Base-by-base conservation (phyloP, 2,113 vertebrate species). In the Crotalus horridus region DNA sequence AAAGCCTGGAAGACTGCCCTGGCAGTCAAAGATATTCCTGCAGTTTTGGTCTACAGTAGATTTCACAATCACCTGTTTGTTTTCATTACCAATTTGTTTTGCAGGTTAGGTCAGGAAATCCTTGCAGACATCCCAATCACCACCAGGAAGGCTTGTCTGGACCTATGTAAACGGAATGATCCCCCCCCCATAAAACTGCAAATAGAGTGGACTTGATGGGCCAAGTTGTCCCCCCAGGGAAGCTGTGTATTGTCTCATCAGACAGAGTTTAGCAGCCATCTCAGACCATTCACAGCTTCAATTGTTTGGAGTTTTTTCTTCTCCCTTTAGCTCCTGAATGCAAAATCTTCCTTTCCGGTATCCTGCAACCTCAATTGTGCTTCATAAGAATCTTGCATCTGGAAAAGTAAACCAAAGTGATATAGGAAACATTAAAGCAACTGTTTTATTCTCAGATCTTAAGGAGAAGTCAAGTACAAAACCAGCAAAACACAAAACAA, bases 221-320 rank as follows among this genome's bases (percentile, higher is more conserved):
- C 11, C 12, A n/a, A 7, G 92, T 24, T 51, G 61, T 91, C 90
- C 74, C 64, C 74, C 1, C 59, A 8, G 89, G 58, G 56, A 24
- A 90, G 54, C 33, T 94, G 95, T 95, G 95, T 74, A 89, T 96
- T 94, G 95, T 91, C 88, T 90, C 94, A 90, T 89, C 94, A 95
- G 95, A 87, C 91, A 1, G 85, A 93, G 89, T 59, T 94, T 53
- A 93, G 93, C 91, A 24, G 92, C 94, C 92, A 61, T 81, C n/a
- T 59, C 10, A 0, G 5, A 8, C 92, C 85, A 92, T 95, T 93
- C 95, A 95, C 85, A 51, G 1, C 20, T 7, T 91, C 23, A 64
- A 69, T 87, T 81, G 69, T 88, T 23, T 91, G 29, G 53, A 93
- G 91, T 74, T 74, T 48, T 93, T 93, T 69, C 81, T 91, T 90